Evolutionary conservation across 1,140 invertebrate genomes (phyloP).

Genomic region (Oreohelix idahoensis): DNA sequence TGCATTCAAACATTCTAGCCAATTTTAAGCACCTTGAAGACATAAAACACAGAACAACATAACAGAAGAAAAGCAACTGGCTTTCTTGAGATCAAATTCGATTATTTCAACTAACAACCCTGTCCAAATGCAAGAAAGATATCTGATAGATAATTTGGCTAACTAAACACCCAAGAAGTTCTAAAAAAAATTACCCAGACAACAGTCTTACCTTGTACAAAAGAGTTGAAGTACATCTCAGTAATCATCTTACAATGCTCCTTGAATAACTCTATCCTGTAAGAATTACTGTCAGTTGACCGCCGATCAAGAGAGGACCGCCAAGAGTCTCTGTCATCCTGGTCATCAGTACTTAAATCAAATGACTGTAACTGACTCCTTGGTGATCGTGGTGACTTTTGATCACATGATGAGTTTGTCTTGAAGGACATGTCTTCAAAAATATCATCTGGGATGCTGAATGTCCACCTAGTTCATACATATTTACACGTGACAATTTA

Average conservation of each 20-base stretch:
- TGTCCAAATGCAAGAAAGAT: no score
- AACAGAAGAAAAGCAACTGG: no score
- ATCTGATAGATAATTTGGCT: no score
- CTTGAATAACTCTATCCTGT: constrained; percentile 69
- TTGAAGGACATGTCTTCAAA: constrained; percentile 71
- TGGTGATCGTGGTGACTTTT: constrained; percentile 16
- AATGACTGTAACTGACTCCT: constrained; percentile 45
- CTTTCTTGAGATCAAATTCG: no score
- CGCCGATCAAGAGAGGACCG: constrained; percentile 56
- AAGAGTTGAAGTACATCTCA: constrained; percentile 80
- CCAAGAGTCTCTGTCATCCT: constrained; percentile 51
- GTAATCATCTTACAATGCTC: constrained; percentile 79
- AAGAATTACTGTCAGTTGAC: constrained; percentile 56
- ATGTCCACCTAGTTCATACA: constrained; percentile 56
- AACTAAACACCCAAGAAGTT: no score
- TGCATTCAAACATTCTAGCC: no score
- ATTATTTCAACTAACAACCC: no score
- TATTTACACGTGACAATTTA: no score
- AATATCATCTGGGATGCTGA: constrained; percentile 64
- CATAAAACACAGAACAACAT: no score
- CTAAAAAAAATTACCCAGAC: no score
- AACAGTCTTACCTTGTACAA: constrained; percentile 75
- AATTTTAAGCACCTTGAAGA: no score
- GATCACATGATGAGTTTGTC: constrained; percentile 9
- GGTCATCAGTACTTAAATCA: constrained; percentile 47